phyloP scores from a whole-genome alignment of 2,888 invertebrate genomes.

The Mythimna loreyi region DNA sequence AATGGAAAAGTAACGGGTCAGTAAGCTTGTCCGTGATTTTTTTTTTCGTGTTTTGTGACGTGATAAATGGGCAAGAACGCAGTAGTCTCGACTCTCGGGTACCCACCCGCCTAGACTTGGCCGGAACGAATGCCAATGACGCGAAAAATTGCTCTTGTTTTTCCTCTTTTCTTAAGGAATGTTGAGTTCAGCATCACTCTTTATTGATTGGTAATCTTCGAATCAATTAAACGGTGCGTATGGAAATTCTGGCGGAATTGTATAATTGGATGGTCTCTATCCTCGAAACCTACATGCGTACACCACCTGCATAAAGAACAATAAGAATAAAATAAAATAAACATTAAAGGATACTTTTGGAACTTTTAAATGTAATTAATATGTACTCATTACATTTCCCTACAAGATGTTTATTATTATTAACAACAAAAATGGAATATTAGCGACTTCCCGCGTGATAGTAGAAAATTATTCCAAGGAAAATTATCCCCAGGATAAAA shows the following conservation, averaged over 20 bases:
- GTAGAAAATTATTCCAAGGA: too few species aligned
- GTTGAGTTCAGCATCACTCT: conserved; percentile 61
- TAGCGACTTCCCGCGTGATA: too few species aligned
- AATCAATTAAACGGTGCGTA: conserved; percentile 18
- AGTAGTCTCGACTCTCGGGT: conserved; percentile 54
- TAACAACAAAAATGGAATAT: too few species aligned
- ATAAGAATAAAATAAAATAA: too few species aligned
- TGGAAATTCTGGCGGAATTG: conserved; percentile 1
- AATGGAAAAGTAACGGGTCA: conserved; percentile 88
- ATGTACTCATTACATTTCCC: too few species aligned
- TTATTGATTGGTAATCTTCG: conserved; percentile 40
- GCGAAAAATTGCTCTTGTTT: conserved; percentile 84
- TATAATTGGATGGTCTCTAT: not conserved
- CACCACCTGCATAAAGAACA: too few species aligned
- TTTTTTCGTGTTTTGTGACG: conserved; percentile 82
- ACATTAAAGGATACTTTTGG: too few species aligned
- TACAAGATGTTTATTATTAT: too few species aligned
- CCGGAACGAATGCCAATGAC: conserved; percentile 82
- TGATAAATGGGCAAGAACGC: conserved; percentile 84
- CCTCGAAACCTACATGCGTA: not conserved
- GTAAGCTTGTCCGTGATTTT: conserved; percentile 79
- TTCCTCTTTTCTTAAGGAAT: conserved; percentile 75
- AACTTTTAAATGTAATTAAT: too few species aligned
- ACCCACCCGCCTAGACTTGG: conserved; percentile 70
- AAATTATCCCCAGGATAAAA: too few species aligned